Evolutionary conservation across 2,797 vertebrate species (phyloP).

Genomic region (Lepidocolaptes lacrymiger): DNA sequence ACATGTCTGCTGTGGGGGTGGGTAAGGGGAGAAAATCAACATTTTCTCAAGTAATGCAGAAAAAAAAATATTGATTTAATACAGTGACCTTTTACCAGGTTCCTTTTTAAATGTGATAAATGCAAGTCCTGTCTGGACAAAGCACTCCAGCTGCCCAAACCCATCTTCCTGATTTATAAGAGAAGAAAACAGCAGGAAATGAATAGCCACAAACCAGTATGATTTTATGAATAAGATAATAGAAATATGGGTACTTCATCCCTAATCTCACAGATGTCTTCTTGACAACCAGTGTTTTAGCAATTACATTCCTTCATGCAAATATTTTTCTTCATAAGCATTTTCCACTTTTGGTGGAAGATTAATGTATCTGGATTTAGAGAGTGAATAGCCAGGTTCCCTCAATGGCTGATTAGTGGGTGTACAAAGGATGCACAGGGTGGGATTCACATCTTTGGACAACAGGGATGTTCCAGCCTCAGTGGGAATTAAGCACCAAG

Average conservation of each 20-base stretch:
- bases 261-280: conserved; percentile 39
- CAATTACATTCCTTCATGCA: conserved; percentile 50
- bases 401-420: background rate
- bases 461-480: background rate
- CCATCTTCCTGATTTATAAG: conserved; percentile 46
- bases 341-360: conserved; percentile 30
- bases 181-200: conserved; percentile 64
- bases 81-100: conserved; percentile 20
- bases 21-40: background rate
- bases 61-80: conserved; percentile 37
- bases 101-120: conserved; percentile 59
- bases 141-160: conserved; percentile 19
- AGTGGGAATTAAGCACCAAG: background rate
- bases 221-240: conserved; percentile 73
- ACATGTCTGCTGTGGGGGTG: background rate
- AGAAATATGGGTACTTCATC: conserved; percentile 48
- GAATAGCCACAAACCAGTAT: conserved; percentile 26
- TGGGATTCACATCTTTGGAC: background rate
- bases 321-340: conserved; percentile 39
- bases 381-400: background rate
- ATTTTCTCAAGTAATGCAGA: background rate
- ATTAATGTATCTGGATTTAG: conserved; percentile 52
- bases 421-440: background rate
- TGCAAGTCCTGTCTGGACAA: conserved; percentile 26
- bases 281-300: conserved; percentile 53